These are phyloP conservation scores for Boleophthalmus pectinirostris DNA, from an alignment of 2,113 vertebrate genomes.

Conservation along the genomic window DNA sequence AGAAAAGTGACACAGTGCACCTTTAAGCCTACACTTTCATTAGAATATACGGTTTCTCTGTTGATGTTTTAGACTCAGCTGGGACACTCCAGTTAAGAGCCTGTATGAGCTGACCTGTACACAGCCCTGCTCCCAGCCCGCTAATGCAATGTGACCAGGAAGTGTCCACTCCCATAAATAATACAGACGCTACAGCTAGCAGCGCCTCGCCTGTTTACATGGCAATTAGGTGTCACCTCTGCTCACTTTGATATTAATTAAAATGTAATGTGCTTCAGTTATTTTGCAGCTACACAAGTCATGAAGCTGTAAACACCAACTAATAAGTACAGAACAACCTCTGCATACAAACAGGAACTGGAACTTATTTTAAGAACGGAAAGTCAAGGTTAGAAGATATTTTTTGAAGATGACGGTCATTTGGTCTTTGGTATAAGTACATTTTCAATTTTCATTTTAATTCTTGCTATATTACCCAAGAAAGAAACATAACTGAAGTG, in stretches of 20 bases:
- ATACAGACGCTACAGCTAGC: conserved; percentile 55
- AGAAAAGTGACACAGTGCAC: no score
- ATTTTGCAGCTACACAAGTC: conserved; percentile 46
- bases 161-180: conserved; percentile 69
- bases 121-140: conserved; percentile 21
- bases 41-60: not conserved
- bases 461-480: no score
- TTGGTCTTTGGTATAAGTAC: not conserved
- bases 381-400: not conserved
- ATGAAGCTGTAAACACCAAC: conserved; percentile 32
- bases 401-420: not conserved
- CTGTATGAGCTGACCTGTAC: conserved; percentile 43
- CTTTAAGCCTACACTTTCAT: not conserved
- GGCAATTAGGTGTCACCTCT: conserved; percentile 54
- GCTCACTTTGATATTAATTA: conserved; percentile 68
- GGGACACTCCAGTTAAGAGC: conserved; percentile 16
- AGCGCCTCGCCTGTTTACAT: conserved; percentile 64
- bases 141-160: conserved; percentile 71
- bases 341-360: not conserved
- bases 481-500: not conserved
- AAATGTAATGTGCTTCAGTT: conserved; percentile 59
- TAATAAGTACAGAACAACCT: conserved; percentile 12
- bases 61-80: not conserved
- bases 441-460: no score
- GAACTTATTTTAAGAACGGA: not conserved